phyloP scores from a whole-genome alignment of 1,140 invertebrate species.

The Ladona fulva region DNA sequence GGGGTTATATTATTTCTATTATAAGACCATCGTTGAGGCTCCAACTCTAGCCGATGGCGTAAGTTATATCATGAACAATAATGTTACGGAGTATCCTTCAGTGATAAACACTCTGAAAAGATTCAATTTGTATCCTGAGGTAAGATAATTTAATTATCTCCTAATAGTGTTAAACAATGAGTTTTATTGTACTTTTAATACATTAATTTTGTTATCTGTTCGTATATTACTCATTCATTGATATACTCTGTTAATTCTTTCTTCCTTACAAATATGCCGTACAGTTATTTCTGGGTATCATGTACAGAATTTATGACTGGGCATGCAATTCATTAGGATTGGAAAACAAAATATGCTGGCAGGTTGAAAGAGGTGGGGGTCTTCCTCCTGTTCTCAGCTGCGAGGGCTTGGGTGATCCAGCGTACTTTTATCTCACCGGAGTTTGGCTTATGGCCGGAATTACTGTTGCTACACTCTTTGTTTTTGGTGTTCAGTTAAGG shows the following conservation, averaged over 20 bases:
- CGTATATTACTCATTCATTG: slow-evolving; percentile 20
- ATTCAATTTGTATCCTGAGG: slow-evolving; percentile 78
- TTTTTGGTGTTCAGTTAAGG: slow-evolving; percentile 49
- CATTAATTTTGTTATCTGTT: slow-evolving; percentile 19
- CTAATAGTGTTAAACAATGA: slow-evolving; percentile 15
- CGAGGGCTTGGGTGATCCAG: slow-evolving; percentile 63
- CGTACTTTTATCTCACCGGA: slow-evolving; percentile 63
- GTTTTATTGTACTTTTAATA: slow-evolving; percentile 17
- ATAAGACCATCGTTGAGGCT: slow-evolving; percentile 66
- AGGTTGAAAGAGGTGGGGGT: slow-evolving; percentile 52
- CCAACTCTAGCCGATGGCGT: slow-evolving; percentile 53
- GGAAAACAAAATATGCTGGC: slow-evolving; percentile 43
- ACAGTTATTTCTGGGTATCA: slow-evolving; percentile 47
- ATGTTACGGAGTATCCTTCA: slow-evolving; percentile 67
- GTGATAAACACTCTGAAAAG: slow-evolving; percentile 69
- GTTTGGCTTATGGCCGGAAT: slow-evolving; percentile 57
- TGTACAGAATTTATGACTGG: slow-evolving; percentile 43
- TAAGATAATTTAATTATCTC: slow-evolving; percentile 33
- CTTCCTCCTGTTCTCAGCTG: slow-evolving; percentile 60
- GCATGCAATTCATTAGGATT: slow-evolving; percentile 31
- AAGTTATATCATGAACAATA: slow-evolving; percentile 56
- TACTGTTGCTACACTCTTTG: slow-evolving; percentile 52
- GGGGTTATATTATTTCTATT: slow-evolving; percentile 84
- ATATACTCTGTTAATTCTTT: slow-evolving; percentile 4
- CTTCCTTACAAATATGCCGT: slow-evolving; percentile 19